Conservation (phyloP, 1,140 invertebrate genomes). For the Stegodyphus dumicola region DNA sequence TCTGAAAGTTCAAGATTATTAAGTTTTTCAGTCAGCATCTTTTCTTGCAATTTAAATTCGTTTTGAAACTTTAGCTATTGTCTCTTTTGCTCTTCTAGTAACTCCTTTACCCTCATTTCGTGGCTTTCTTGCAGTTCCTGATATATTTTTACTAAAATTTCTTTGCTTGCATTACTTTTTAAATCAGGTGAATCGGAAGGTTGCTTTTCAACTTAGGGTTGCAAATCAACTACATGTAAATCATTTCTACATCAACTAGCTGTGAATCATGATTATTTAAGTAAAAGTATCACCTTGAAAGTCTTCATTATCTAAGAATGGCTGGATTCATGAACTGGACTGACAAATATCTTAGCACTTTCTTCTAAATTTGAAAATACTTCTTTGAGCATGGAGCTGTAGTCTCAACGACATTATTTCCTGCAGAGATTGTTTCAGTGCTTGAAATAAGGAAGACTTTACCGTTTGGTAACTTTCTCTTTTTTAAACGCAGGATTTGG, state of each 20-base stretch:
- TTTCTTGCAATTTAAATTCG: constrained; percentile 34
- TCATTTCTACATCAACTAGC: no score
- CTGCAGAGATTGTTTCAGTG: neutral
- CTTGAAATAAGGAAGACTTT: neutral
- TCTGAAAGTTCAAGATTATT: neutral
- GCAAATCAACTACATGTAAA: no score
- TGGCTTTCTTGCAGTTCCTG: constrained; percentile 22
- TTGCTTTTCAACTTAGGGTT: no score
- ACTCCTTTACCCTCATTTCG: neutral
- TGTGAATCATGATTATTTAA: no score
- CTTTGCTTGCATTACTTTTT: neutral
- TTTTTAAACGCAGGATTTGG: constrained; percentile 41
- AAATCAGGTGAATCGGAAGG: no score
- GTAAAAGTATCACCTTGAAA: no score
- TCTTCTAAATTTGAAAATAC: neutral
- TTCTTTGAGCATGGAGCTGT: neutral
- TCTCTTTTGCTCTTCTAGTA: constrained; percentile 38
- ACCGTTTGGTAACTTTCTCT: constrained; percentile 14
- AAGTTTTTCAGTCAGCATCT: constrained; percentile 4
- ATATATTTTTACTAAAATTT: constrained; percentile 10
- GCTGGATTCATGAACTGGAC: no score
- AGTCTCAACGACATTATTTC: neutral
- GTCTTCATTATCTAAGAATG: no score
- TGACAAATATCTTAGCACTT: neutral
- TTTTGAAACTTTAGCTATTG: constrained; percentile 34